Evolutionary conservation across 2,113 vertebrate genomes (phyloP).

Genomic region (Gymnogyps californianus): DNA sequence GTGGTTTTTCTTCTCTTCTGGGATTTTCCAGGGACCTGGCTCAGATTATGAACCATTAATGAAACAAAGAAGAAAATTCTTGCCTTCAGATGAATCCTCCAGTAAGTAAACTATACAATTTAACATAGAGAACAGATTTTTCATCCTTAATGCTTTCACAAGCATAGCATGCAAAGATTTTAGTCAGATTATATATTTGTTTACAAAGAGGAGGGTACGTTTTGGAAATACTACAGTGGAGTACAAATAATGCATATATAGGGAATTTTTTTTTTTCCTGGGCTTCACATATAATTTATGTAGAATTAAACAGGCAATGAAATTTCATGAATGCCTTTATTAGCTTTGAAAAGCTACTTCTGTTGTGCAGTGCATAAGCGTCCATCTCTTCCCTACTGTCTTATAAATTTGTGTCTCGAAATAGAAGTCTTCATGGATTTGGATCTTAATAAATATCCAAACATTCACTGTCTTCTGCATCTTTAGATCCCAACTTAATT

Average conservation of each 20-base stretch:
- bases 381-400: background rate
- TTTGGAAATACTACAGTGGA: background rate
- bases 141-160: background rate
- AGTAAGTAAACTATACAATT: slow-evolving; percentile 58
- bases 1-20: background rate
- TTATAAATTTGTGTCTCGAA: background rate
- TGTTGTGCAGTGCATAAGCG: background rate
- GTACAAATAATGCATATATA: background rate
- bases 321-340: background rate
- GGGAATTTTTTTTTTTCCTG: background rate
- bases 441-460: background rate
- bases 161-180: background rate
- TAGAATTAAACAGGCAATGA: background rate
- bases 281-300: background rate
- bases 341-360: background rate
- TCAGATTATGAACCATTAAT: slow-evolving; percentile 64
- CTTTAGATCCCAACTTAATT: background rate
- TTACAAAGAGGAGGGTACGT: background rate
- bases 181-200: background rate
- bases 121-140: background rate
- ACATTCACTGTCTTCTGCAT: background rate
- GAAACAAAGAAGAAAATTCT: slow-evolving; percentile 64
- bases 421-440: background rate
- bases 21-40: slow-evolving; percentile 59
- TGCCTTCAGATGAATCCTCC: slow-evolving; percentile 59